A percentile compares a stretch with the other conserved stretches of the same genome.
phyloP scores from a whole-genome alignment of 2,113 vertebrate genomes.

The Saccopteryx bilineata region DNA sequence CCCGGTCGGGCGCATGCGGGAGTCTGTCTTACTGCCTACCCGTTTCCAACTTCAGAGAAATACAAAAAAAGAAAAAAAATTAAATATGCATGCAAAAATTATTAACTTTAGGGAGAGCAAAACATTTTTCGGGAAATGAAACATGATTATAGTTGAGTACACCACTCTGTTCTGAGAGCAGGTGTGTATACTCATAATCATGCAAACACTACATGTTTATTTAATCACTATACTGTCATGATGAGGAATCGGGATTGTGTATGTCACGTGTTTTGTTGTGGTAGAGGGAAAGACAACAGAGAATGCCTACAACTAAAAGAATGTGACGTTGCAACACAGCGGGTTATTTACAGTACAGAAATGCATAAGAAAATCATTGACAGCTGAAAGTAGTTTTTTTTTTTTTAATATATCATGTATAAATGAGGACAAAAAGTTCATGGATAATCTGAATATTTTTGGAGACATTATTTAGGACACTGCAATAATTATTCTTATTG shows the following conservation, averaged over 20 bases:
- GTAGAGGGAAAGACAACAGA: background rate
- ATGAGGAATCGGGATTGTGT: background rate
- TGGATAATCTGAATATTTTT: slow-evolving; percentile 42
- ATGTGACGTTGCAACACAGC: background rate
- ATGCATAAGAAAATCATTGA: background rate
- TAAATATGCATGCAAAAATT: background rate
- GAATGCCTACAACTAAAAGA: slow-evolving; percentile 14
- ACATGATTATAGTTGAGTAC: background rate
- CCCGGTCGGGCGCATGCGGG: too few species aligned
- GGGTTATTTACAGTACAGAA: background rate
- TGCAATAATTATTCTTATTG: background rate
- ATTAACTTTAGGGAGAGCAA: slow-evolving; percentile 15
- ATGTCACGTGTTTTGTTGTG: slow-evolving; percentile 7
- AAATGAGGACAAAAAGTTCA: slow-evolving; percentile 15
- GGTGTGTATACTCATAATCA: background rate
- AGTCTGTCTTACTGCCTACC: too few species aligned
- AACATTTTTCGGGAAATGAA: slow-evolving; percentile 10
- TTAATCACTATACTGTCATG: background rate
- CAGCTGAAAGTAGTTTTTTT: background rate
- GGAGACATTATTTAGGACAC: slow-evolving; percentile 20
- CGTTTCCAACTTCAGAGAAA: too few species aligned
- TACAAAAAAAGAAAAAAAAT: background rate
- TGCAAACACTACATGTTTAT: slow-evolving; percentile 4
- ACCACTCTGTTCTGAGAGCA: background rate
- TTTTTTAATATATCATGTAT: slow-evolving; percentile 7